phyloP scores from a whole-genome alignment of 2,888 invertebrate genomes.

The Diarsia brunnea region DNA sequence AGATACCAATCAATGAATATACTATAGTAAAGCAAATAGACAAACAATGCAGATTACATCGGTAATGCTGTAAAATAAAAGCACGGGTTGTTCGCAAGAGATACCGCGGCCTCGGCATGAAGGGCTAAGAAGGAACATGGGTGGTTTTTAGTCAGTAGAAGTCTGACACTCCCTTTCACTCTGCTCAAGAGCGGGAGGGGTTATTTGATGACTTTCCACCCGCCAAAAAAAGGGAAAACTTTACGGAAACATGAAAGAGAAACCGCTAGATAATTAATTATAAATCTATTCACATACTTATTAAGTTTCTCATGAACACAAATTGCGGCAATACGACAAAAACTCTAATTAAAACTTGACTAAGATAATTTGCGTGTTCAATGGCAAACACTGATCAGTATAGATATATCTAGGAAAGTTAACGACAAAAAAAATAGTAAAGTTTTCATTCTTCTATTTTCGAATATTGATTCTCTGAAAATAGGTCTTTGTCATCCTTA shows the following conservation, averaged over 20 bases:
- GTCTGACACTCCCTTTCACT: too few species aligned
- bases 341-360: conserved; percentile 44
- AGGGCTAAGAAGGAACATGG: too few species aligned
- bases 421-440: too few species aligned
- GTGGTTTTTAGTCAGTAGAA: too few species aligned
- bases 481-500: not conserved
- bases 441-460: not conserved
- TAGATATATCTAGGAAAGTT: too few species aligned
- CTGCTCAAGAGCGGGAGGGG: too few species aligned
- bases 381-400: conserved; percentile 3
- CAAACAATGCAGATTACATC: not conserved
- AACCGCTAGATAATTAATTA: conserved; percentile 36
- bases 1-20: not conserved
- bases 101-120: too few species aligned
- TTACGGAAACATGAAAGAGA: conserved; percentile 33
- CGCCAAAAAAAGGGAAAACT: conserved; percentile 16
- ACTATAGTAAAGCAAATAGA: not conserved
- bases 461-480: not conserved
- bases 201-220: too few species aligned
- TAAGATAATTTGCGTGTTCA: conserved; percentile 40
- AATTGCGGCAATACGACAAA: conserved; percentile 43
- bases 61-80: not conserved
- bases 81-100: too few species aligned
- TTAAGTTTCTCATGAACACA: conserved; percentile 37
- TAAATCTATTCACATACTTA: conserved; percentile 33